Percentiles rank a stretch among this genome's conserved stretches.
These are phyloP conservation scores for Gandaritis pyraliata DNA, from an alignment of 2,888 invertebrate species.

Conservation along the genomic window DNA sequence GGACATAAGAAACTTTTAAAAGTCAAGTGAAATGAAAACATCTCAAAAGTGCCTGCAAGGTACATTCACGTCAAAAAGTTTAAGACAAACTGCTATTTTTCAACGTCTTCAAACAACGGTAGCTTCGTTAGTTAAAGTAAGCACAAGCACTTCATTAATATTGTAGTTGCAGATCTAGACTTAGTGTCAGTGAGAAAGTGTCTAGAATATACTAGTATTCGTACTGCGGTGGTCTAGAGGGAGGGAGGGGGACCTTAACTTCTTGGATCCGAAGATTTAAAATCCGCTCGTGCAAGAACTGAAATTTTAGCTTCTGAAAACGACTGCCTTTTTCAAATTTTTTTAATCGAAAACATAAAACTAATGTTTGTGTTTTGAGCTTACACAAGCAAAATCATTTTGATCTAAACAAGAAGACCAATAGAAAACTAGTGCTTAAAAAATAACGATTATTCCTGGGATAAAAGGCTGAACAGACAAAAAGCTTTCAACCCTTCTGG, in stretches of 20 bases:
- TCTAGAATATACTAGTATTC: slow-evolving; percentile 28
- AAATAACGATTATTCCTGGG: slow-evolving; percentile 12
- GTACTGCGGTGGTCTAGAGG: slow-evolving; percentile 5
- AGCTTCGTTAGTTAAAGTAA: slow-evolving; percentile 47
- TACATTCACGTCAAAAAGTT: slow-evolving; percentile 54
- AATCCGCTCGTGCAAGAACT: too few relatives aligned
- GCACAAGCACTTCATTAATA: slow-evolving; percentile 55
- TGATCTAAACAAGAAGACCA: background rate
- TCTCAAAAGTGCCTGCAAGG: slow-evolving; percentile 47
- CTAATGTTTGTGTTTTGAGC: too few relatives aligned
- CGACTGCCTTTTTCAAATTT: too few relatives aligned
- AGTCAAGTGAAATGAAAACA: slow-evolving; percentile 10
- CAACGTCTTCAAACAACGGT: slow-evolving; percentile 43
- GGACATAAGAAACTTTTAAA: background rate
- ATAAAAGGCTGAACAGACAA: slow-evolving; percentile 38
- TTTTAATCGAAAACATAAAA: too few relatives aligned
- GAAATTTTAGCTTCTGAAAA: too few relatives aligned
- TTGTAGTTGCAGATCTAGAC: slow-evolving; percentile 49
- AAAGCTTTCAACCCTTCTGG: slow-evolving; percentile 43
- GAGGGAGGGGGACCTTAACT: background rate
- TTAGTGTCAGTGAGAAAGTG: slow-evolving; percentile 49
- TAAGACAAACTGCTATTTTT: slow-evolving; percentile 51
- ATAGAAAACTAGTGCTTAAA: background rate
- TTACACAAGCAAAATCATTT: too few relatives aligned
- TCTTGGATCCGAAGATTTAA: background rate